phyloP scores from a whole-genome alignment of 2,888 invertebrate species.

The Epiblema foenella region DNA sequence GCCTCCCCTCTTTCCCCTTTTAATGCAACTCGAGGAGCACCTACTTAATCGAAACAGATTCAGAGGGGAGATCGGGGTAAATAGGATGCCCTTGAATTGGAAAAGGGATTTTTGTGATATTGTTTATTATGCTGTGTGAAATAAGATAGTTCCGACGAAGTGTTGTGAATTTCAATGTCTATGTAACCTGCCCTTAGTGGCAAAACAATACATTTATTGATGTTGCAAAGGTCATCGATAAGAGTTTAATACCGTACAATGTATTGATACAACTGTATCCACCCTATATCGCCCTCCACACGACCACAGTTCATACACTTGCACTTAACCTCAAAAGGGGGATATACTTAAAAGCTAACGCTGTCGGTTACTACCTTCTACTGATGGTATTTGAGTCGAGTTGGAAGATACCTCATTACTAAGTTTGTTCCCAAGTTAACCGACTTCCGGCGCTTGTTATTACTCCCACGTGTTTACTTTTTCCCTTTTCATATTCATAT shows the following conservation, averaged over 20 bases:
- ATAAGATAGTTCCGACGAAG: background rate
- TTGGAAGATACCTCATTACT: constrained; percentile 75
- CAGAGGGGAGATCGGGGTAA: constrained; percentile 53
- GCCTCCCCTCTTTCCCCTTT: constrained; percentile 55
- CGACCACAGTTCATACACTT: constrained; percentile 1
- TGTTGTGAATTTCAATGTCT: too few species aligned
- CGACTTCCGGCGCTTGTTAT: constrained; percentile 66
- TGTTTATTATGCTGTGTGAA: constrained; percentile 16
- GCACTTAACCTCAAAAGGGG: background rate
- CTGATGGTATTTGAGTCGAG: constrained; percentile 44
- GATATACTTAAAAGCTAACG: background rate
- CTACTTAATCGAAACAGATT: constrained; percentile 71
- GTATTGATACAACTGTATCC: background rate
- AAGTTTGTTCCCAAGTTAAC: constrained; percentile 65
- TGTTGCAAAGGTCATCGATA: background rate
- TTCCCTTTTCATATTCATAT: constrained; percentile 43
- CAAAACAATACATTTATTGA: too few species aligned
- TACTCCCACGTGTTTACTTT: constrained; percentile 62
- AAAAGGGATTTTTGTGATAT: constrained; percentile 27
- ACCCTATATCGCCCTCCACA: background rate
- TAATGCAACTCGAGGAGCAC: constrained; percentile 63
- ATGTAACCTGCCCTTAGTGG: too few species aligned
- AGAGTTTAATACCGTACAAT: background rate
- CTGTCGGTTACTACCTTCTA: constrained; percentile 5
- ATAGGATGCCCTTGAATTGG: constrained; percentile 49